These are phyloP conservation scores for Lemur catta DNA, from an alignment of 2,797 vertebrate species.

Conservation along the genomic window DNA sequence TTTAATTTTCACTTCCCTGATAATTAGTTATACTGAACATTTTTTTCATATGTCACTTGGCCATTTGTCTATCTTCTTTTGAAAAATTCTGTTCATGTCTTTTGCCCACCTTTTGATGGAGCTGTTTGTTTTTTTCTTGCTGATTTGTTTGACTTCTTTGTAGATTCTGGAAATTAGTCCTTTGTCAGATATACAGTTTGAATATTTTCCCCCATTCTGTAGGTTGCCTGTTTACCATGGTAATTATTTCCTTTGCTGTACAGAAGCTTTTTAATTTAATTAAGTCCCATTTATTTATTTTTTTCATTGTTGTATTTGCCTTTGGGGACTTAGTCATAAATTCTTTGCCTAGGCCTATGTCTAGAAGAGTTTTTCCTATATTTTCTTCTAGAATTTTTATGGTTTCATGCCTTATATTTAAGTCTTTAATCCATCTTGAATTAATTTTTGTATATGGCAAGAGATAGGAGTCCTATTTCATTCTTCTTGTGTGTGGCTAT, in stretches of 20 bases:
- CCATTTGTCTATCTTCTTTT: not conserved
- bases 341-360: not conserved
- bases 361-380: not conserved
- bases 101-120: not conserved
- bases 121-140: not conserved
- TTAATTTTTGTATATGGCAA: not conserved
- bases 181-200: not conserved
- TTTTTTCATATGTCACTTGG: not conserved
- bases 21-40: not conserved
- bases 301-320: not conserved
- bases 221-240: not conserved
- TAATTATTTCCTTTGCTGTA: not conserved
- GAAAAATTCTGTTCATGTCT: not conserved
- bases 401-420: not conserved
- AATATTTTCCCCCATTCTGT: not conserved
- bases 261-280: not conserved
- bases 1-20: no score
- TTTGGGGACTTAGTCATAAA: not conserved
- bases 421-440: not conserved
- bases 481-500: not conserved
- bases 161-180: not conserved
- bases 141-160: not conserved
- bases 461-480: not conserved
- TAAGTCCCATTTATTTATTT: not conserved
- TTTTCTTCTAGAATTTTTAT: not conserved